Conservation (phyloP, 2,113 vertebrate genomes). For the Acinonyx jubatus region DNA sequence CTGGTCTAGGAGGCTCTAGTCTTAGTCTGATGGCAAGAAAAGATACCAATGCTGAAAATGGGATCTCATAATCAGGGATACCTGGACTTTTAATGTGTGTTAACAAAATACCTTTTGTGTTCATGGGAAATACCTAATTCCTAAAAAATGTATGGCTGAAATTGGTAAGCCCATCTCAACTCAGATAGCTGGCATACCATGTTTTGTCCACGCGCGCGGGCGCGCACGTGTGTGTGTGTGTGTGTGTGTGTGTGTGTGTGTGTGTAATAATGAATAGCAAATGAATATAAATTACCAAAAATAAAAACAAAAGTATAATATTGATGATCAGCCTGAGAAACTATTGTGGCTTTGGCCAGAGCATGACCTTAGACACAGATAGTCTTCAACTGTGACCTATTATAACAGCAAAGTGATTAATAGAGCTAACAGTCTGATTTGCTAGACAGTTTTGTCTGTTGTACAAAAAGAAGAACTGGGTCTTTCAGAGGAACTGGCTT, state of each 20-base stretch:
- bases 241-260: not conserved
- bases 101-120: not conserved
- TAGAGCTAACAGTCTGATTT: not conserved
- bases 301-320: not conserved
- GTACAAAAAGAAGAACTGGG: not conserved
- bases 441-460: not conserved
- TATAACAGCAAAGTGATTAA: not conserved
- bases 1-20: not conserved
- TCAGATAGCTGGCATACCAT: not conserved
- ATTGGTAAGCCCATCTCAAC: not conserved
- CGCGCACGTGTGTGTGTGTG: not conserved
- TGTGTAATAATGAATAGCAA: not conserved
- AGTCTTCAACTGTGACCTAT: not conserved
- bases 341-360: not conserved
- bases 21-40: not conserved
- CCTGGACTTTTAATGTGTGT: not conserved
- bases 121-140: not conserved
- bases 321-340: not conserved
- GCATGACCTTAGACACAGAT: not conserved
- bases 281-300: not conserved
- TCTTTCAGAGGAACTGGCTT: not conserved
- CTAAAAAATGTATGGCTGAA: not conserved
- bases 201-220: not conserved
- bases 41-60: not conserved
- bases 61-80: not conserved